A percentile compares a stretch with the other conserved stretches of the same genome.
Conservation (phyloP, 2,888 invertebrate species). For the Noctuana brunneofusca region DNA sequence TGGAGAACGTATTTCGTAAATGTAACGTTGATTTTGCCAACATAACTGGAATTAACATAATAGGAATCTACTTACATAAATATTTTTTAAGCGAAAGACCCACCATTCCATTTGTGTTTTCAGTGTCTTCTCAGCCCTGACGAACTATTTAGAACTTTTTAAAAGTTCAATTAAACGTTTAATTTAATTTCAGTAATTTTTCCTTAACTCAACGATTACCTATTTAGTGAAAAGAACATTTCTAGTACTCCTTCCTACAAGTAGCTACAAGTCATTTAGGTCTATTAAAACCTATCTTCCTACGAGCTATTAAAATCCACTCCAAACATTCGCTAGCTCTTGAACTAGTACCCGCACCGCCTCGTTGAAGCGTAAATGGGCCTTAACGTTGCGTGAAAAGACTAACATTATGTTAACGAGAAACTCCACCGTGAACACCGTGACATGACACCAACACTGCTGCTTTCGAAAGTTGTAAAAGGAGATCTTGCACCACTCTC, state of each 20-base stretch:
- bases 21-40: neutral
- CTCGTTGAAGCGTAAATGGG: conserved; percentile 39
- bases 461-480: conserved; percentile 45
- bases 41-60: neutral
- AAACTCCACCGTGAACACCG: conserved; percentile 33
- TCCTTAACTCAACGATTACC: too few relatives aligned
- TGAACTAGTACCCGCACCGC: conserved; percentile 16
- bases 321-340: neutral
- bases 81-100: neutral
- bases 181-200: too few relatives aligned
- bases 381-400: conserved; percentile 45
- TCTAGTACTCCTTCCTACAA: too few relatives aligned
- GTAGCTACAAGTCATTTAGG: too few relatives aligned
- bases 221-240: too few relatives aligned
- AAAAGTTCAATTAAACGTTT: too few relatives aligned
- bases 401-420: conserved; percentile 40
- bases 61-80: too few relatives aligned
- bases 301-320: neutral
- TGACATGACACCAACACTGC: conserved; percentile 42
- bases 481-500: conserved; percentile 43
- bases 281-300: too few relatives aligned
- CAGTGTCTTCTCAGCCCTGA: too few relatives aligned
- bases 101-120: too few relatives aligned
- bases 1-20: neutral
- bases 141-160: too few relatives aligned